phyloP scores from a whole-genome alignment of 2,797 vertebrate species.

The Lepidocolaptes lacrymiger region DNA sequence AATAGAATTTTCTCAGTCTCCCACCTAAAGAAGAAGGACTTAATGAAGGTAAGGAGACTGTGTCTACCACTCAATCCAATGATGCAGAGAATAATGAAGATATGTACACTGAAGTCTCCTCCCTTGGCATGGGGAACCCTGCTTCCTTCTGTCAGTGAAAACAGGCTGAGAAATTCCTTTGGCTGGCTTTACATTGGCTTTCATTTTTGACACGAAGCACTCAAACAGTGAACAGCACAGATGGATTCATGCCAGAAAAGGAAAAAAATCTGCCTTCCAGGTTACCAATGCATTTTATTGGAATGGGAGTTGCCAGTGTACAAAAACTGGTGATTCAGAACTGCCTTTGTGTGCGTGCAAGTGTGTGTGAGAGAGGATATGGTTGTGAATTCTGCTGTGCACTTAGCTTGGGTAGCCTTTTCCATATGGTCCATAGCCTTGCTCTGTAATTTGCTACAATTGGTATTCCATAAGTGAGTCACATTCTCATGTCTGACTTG shows the following conservation, averaged over 20 bases:
- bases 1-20: background rate
- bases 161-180: background rate
- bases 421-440: background rate
- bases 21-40: background rate
- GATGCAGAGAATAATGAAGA: background rate
- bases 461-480: background rate
- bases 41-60: background rate
- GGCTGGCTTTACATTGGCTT: background rate
- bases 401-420: background rate
- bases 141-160: background rate
- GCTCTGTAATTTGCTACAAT: background rate
- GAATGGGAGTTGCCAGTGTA: background rate
- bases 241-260: background rate
- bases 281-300: background rate
- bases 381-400: background rate
- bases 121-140: background rate
- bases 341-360: background rate
- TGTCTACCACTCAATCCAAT: background rate
- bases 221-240: background rate
- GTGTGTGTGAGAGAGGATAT: background rate
- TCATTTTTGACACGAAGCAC: background rate
- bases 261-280: background rate
- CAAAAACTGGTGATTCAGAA: background rate
- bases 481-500: background rate
- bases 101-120: background rate